Evolutionary conservation across 2,888 invertebrate species (phyloP), one percentile per base, ranked within the genome.

Genomic region (Erebia epiphron): DNA sequence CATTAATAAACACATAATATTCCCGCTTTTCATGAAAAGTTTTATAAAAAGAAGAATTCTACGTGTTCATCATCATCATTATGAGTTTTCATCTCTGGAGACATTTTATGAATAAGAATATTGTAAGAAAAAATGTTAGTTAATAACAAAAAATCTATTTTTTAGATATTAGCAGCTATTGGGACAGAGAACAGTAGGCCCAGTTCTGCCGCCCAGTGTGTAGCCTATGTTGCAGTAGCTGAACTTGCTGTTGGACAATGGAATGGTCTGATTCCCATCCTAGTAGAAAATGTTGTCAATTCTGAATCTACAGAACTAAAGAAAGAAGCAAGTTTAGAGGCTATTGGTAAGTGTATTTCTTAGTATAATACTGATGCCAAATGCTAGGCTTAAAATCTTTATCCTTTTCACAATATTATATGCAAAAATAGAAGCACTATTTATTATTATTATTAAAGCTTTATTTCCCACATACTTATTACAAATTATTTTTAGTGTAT

Each of bases 161-260:
- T n/a, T 35, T 84, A 98, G 98, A 98, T 99, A 82, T 93, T 99
- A 81, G 95, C 95, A 79, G 97, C 99, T 13, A 95, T 99, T 79
- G 99, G 99, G 73, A 99, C 99, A 74, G 99, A 99, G 94, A 97
- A 96, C 74, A 97, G 96, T 76, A 94, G 99, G 75, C 99, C 99
- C 2, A 99, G 99, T 80, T 98, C 98, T 67, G 99, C 99, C 9
- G 99, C 99, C 1, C 99, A 99, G 89, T 99, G 99, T 94, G 99
- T 99, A 61, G 99, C 99, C 0, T 98, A 98, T 87, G 98, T 99
- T 73, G 99, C 99, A 0, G 98, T 99, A 65, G 97, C 98, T 49
- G 99, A 99, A 91, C 93, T 99, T 73, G 98, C 99, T 0, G 96
- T 97, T 65, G 96, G 96, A 70, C 96, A 98, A 80, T 99, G 99